These are phyloP conservation scores for Iphiclides podalirius DNA, from an alignment of 2,888 invertebrate species.

Conservation along the genomic window DNA sequence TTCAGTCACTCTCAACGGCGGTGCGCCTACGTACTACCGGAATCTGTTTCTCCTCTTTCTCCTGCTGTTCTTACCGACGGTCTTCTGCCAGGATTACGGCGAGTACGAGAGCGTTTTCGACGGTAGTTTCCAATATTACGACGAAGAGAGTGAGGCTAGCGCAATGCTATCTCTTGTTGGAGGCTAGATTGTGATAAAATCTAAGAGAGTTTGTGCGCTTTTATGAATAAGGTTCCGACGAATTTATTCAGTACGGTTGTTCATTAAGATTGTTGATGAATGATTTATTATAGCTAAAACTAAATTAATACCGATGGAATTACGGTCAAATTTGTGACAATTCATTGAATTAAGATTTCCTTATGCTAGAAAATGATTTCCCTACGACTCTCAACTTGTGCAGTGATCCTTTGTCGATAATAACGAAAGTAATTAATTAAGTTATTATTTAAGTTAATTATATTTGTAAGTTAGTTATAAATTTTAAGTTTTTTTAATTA, in stretches of 20 bases:
- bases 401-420: too few relatives aligned
- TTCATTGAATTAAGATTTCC: too few relatives aligned
- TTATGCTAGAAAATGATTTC: too few relatives aligned
- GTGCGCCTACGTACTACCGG: slow-evolving; percentile 42
- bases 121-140: slow-evolving; percentile 39
- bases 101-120: slow-evolving; percentile 26
- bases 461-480: too few relatives aligned
- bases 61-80: slow-evolving; percentile 53
- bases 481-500: too few relatives aligned
- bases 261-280: too few relatives aligned
- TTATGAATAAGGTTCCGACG: neutral
- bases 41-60: slow-evolving; percentile 59
- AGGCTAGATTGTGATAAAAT: slow-evolving; percentile 36
- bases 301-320: too few relatives aligned
- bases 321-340: too few relatives aligned
- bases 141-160: slow-evolving; percentile 32
- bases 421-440: too few relatives aligned
- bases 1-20: slow-evolving; percentile 65
- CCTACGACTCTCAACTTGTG: too few relatives aligned
- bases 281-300: too few relatives aligned
- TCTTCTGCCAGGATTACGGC: slow-evolving; percentile 47
- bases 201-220: slow-evolving; percentile 14
- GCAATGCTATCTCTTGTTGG: slow-evolving; percentile 43
- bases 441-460: too few relatives aligned
- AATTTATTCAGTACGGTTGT: slow-evolving; percentile 12